These are phyloP conservation scores for Microctenopoma stevenorrisi DNA, from an alignment of 2,797 vertebrate genomes.

Conservation along the genomic window DNA sequence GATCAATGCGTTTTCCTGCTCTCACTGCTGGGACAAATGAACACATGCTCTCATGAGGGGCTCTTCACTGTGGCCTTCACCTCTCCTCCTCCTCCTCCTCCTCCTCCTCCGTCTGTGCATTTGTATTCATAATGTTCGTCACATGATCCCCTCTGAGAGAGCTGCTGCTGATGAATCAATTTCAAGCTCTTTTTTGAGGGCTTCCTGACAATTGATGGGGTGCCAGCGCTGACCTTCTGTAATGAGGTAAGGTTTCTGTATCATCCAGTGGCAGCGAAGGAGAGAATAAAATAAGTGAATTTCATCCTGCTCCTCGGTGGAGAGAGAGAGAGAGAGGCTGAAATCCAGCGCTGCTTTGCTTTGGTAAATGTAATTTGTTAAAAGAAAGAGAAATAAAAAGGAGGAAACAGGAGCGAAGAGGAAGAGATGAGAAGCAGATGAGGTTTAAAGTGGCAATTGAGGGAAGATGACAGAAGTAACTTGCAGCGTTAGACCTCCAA, in stretches of 20 bases:
- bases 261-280: conserved; percentile 21
- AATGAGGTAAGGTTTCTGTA: conserved; percentile 51
- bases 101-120: conserved; percentile 9
- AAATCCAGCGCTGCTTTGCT: conserved; percentile 20
- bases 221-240: conserved; percentile 63
- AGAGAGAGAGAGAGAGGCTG: background rate
- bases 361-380: conserved; percentile 60
- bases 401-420: conserved; percentile 4
- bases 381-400: conserved; percentile 5
- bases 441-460: conserved; percentile 52
- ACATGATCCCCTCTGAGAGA: conserved; percentile 14
- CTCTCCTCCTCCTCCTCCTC: conserved; percentile 6
- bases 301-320: background rate
- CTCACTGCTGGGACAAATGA: no score
- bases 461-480: conserved; percentile 35
- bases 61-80: conserved; percentile 6
- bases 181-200: conserved; percentile 47
- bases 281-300: background rate
- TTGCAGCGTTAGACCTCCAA: conserved; percentile 23
- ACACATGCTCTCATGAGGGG: background rate
- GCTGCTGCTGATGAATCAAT: conserved; percentile 54
- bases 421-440: conserved; percentile 35
- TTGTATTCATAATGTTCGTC: conserved; percentile 39
- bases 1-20: background rate
- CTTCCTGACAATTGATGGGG: conserved; percentile 46